Percentiles rank a stretch among this genome's conserved stretches.
Conservation (phyloP, 2,113 vertebrate species). For the Syrrhaptes paradoxus region DNA sequence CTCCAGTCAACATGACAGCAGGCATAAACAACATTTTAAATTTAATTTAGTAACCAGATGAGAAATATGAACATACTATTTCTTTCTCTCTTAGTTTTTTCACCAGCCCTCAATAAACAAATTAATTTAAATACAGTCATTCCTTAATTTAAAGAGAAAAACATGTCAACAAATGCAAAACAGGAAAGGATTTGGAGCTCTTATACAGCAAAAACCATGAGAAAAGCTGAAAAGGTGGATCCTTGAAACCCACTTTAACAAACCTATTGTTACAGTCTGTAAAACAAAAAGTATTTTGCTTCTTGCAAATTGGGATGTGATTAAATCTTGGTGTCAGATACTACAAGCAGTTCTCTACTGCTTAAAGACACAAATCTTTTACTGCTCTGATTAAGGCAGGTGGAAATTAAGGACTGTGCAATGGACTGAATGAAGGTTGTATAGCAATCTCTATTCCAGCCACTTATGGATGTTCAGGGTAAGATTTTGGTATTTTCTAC, state of each 20-base stretch:
- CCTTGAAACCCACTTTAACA: background rate
- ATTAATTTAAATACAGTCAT: background rate
- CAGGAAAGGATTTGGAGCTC: background rate
- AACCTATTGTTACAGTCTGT: background rate
- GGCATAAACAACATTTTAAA: background rate
- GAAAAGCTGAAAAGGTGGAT: background rate
- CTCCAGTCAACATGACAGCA: background rate
- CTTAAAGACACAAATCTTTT: background rate
- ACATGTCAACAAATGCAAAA: background rate
- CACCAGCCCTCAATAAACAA: background rate
- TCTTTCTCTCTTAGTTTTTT: background rate
- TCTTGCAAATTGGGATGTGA: background rate
- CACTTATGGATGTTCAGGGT: background rate
- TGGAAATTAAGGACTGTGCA: background rate
- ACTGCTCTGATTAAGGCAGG: background rate
- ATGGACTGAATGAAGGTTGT: background rate
- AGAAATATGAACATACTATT: background rate
- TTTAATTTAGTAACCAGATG: background rate
- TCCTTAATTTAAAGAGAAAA: background rate
- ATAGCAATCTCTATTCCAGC: background rate
- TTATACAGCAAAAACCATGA: background rate
- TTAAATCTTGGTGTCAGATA: background rate
- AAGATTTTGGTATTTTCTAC: slow-evolving; percentile 8
- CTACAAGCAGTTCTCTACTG: background rate
- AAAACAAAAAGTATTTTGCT: background rate